These are phyloP conservation scores for Odiellus spinosus DNA, from an alignment of 2,888 invertebrate genomes.

Conservation along the genomic window DNA sequence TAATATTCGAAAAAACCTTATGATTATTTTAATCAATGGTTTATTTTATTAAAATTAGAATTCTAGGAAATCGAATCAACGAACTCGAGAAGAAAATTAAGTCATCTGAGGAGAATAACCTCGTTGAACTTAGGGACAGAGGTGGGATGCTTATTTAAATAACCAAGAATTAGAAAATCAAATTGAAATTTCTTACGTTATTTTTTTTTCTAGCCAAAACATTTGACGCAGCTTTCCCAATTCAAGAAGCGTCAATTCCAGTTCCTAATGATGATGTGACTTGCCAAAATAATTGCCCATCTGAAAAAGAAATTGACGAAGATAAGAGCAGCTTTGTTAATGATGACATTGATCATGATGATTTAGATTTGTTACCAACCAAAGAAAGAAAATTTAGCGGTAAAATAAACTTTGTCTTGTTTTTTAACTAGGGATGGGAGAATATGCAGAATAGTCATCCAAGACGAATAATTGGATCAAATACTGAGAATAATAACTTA, in stretches of 20 bases:
- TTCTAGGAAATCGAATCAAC: constrained; percentile 60
- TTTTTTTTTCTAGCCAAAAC: too few species aligned
- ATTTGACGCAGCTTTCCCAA: too few species aligned
- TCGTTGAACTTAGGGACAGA: constrained; percentile 9
- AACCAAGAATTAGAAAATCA: too few species aligned
- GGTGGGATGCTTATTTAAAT: too few species aligned
- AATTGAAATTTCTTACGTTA: too few species aligned
- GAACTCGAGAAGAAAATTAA: constrained; percentile 63
- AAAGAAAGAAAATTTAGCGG: constrained; percentile 7
- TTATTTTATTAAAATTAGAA: constrained; percentile 36
- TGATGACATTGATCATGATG: constrained; percentile 12
- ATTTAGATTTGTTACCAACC: constrained; percentile 16
- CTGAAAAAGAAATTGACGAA: neutral
- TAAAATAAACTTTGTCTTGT: too few species aligned
- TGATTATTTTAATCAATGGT: constrained; percentile 2
- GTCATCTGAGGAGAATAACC: constrained; percentile 25
- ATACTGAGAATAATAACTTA: too few species aligned
- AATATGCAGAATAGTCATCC: too few species aligned
- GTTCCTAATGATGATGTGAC: neutral
- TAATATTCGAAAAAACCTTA: constrained; percentile 13
- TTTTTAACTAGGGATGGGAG: too few species aligned
- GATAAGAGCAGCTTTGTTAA: neutral
- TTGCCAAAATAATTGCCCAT: constrained; percentile 1
- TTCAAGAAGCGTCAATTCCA: neutral
- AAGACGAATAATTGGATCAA: too few species aligned